Conservation (phyloP, 2,113 vertebrate species). For the Genyomyrus donnyi region DNA sequence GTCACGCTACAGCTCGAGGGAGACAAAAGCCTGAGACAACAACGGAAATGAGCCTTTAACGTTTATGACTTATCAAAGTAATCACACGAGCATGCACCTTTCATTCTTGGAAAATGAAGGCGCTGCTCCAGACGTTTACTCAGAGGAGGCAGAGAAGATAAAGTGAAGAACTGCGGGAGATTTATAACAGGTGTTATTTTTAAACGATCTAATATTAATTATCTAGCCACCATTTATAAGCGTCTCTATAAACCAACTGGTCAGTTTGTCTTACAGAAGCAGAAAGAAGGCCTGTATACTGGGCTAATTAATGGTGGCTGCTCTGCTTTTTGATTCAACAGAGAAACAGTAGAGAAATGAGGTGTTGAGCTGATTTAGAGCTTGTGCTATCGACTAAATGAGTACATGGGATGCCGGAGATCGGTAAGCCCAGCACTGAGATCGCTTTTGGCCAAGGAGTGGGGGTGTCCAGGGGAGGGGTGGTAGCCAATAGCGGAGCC, state of each 20-base stretch:
- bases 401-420: not conserved
- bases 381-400: not conserved
- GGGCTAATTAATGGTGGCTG: not conserved
- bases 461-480: not conserved
- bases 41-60: not conserved
- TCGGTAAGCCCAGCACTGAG: not conserved
- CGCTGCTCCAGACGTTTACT: not conserved
- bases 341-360: not conserved
- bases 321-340: not conserved
- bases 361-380: not conserved
- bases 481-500: not conserved
- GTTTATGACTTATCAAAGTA: not conserved
- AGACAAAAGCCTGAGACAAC: not conserved
- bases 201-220: not conserved
- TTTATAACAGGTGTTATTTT: not conserved
- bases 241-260: not conserved
- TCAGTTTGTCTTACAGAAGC: not conserved
- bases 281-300: not conserved
- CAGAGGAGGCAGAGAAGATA: not conserved
- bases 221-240: not conserved
- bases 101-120: not conserved
- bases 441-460: not conserved
- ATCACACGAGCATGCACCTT: not conserved
- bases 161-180: not conserved
- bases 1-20: not conserved